These are phyloP conservation scores for Callocephalon fimbriatum DNA, from an alignment of 2,113 vertebrate genomes.

Conservation along the genomic window DNA sequence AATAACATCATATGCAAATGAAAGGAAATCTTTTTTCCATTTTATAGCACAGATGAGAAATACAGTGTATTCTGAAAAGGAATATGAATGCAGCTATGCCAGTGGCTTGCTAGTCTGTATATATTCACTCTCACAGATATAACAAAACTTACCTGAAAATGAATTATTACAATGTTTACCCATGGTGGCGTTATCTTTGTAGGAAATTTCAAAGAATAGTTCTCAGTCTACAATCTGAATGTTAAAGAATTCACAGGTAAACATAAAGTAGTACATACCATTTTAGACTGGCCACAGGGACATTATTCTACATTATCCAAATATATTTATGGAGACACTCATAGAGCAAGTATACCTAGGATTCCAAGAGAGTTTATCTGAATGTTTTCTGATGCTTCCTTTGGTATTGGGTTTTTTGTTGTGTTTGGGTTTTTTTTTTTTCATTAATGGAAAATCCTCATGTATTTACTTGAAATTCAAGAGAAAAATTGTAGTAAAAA, in stretches of 20 bases:
- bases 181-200: neutral
- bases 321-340: neutral
- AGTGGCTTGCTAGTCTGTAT: neutral
- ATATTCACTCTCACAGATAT: neutral
- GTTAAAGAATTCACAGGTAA: neutral
- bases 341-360: neutral
- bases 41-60: neutral
- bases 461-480: neutral
- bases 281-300: neutral
- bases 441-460: neutral
- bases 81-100: neutral
- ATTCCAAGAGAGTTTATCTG: neutral
- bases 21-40: neutral
- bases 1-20: slow-evolving; percentile 17
- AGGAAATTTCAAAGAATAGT: neutral
- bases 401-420: neutral
- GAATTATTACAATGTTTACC: neutral
- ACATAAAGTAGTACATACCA: neutral
- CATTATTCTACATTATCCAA: neutral
- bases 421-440: neutral
- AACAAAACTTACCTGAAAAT: neutral
- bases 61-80: neutral
- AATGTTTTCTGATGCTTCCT: neutral
- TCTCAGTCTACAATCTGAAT: neutral
- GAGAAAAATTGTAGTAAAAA: neutral